phyloP scores from a whole-genome alignment of 2,797 vertebrate species.

The Pangasius djambal region DNA sequence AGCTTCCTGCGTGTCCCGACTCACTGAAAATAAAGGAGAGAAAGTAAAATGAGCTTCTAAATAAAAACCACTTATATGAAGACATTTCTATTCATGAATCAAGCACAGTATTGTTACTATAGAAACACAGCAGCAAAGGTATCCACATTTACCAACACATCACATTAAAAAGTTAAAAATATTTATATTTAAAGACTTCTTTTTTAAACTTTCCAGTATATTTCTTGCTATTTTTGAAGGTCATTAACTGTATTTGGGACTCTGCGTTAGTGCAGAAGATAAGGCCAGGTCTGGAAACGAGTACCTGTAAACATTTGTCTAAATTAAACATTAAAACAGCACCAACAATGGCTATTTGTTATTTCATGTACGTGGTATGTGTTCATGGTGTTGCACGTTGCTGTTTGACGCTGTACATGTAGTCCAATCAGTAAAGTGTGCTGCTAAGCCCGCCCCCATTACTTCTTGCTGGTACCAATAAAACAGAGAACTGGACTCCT shows the following conservation, averaged over 20 bases:
- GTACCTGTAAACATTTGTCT: not conserved
- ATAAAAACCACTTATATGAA: not conserved
- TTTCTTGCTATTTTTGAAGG: not conserved
- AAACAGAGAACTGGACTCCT: not conserved
- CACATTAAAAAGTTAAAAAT: no score
- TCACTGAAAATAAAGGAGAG: slow-evolving; percentile 64
- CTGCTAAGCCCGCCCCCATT: not conserved
- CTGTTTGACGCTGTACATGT: not conserved
- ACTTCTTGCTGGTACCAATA: not conserved
- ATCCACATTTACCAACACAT: not conserved
- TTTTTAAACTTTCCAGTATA: not conserved
- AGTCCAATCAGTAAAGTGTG: not conserved
- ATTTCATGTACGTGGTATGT: not conserved
- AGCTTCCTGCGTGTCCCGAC: slow-evolving; percentile 73
- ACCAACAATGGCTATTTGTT: not conserved
- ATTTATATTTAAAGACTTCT: not conserved
- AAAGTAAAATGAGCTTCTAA: not conserved
- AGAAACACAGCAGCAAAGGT: not conserved
- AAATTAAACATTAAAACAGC: not conserved
- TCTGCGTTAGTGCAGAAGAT: not conserved
- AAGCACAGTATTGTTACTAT: not conserved
- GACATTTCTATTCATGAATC: not conserved
- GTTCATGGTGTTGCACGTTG: not conserved
- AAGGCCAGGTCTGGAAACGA: not conserved
- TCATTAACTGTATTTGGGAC: not conserved